Evolutionary conservation across 2,113 vertebrate genomes (phyloP), one percentile per base, ranked within the genome.

Genomic region (Clarias batrachus): DNA sequence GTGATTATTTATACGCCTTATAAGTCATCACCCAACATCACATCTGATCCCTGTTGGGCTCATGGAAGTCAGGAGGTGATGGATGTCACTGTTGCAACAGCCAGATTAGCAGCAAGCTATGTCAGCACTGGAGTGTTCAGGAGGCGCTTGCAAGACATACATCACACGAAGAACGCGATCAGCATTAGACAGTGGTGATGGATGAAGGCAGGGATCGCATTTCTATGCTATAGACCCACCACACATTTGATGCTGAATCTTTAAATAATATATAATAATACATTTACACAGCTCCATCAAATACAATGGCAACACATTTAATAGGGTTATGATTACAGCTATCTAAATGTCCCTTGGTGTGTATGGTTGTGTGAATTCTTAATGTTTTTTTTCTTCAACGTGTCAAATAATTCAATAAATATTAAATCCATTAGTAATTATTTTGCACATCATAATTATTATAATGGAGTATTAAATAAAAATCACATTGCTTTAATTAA

Each of bases 121-220:
- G 30, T 87, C 48, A 87, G 89, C 81, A 82, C 27, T 90, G 59
- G 70, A 87, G 73, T 87, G 83, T 89, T 68, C 87, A 65, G 70
- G 48, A 85, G 84, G 78, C 54, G 13, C 59, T 60, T 82, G 59
- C 60, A 88, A 48, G 48, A 76, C 85, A 87, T 82, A 85, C 79
- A 89, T 87, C 84, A 83, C 62, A 66, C 37, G 70, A 66, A 52
- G 86, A 81, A 62, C 81, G 74, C 74, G 63, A 73, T 85, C 84
- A 86, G 80, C 66, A 62, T 30, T 63, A 82, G 80, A 82, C 80
- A 56, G 48, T 73, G 70, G 57, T 88, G 79, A 88, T 76, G 68
- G 84, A 88, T 87, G 52, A 81, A 86, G 68, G 85, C 74, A 88
- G 70, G 71, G 84, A 88, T 86, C 81, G 66, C 60, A 86, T 88